Base-by-base conservation (phyloP, 2,888 invertebrate genomes). In the Tachina lurida region DNA sequence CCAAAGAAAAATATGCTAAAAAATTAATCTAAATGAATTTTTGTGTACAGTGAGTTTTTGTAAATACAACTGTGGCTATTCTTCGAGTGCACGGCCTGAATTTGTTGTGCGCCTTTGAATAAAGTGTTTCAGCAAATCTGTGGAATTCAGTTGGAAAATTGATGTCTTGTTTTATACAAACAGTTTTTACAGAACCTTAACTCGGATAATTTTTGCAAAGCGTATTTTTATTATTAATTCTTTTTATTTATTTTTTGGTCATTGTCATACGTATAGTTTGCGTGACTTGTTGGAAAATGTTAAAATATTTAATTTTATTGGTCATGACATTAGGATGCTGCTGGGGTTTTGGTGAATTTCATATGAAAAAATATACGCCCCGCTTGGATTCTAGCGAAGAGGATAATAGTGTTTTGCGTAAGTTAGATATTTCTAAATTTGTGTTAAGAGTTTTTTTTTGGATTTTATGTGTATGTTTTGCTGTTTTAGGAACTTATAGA, bases 281-380 rank as follows among this genome's bases (percentile, higher is more conserved):
- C 7, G 41, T 56, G 10, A 45, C 19, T 19, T 13, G 31, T 31
- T 13, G 58, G 17, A 80, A 54, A 58, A 80, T 86, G 76, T 67
- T 76, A 13, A 86, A 83, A 83, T 76, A 79, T 83, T 54, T 83
- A 10, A 10, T 79, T 2, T 62, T 86, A 13, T 89, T 31, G 62
- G 54, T 49, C 45, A 43, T 86, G 17, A 49, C 68, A 13, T 17
- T 62, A 63, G 77, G 74, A 43, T 83, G 86, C 22, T 89, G 89
- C 76, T 77, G 87, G 49, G 90, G 88, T 70, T 91, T 91, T 68
- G 91, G 91, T 52, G 89, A 90, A 86, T 91, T 90, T 63, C 91
- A 91, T 62, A 91, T 91, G 90, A 91, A 91, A 67, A 90, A 90
- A 63, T 91, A 91, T 76, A 90, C 90, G 74, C 77, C 90, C 78